These are phyloP conservation scores for Batillaria attramentaria DNA, from an alignment of 1,140 invertebrate species.

Conservation along the genomic window DNA sequence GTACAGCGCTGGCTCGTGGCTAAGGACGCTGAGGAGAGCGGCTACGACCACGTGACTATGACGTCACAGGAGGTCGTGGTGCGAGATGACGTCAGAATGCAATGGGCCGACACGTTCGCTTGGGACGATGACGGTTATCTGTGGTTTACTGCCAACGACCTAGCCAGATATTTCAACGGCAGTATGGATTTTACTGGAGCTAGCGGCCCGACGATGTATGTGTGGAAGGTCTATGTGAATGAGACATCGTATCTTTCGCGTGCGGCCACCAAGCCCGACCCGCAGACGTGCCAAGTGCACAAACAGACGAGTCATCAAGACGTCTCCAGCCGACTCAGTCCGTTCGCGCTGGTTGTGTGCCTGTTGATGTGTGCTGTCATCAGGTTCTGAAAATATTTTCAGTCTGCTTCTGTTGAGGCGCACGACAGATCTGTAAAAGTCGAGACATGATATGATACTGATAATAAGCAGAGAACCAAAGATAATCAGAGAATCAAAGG, in stretches of 20 bases:
- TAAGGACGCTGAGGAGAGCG: conserved; percentile 21
- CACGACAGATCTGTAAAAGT: too few relatives aligned
- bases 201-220: conserved; percentile 23
- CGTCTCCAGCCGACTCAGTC: too few relatives aligned
- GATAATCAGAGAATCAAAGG: too few relatives aligned
- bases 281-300: too few relatives aligned
- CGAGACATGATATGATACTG: too few relatives aligned
- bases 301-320: too few relatives aligned
- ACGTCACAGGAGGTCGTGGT: conserved; percentile 26
- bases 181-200: conserved; percentile 33
- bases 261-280: too few relatives aligned
- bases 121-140: conserved; percentile 46
- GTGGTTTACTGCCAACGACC: conserved; percentile 49
- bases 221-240: conserved; percentile 50
- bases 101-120: conserved; percentile 48
- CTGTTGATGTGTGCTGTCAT: too few relatives aligned
- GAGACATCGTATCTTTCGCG: conserved; percentile 44
- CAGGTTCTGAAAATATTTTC: too few relatives aligned
- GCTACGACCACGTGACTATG: conserved; percentile 38
- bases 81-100: conserved; percentile 36
- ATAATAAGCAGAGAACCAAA: too few relatives aligned
- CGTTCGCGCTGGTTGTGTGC: too few relatives aligned
- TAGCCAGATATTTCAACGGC: conserved; percentile 37
- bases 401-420: too few relatives aligned
- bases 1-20: conserved; percentile 40